These are phyloP conservation scores for Pseudeuparius sepicola DNA, from an alignment of 2,888 invertebrate species.

Conservation along the genomic window DNA sequence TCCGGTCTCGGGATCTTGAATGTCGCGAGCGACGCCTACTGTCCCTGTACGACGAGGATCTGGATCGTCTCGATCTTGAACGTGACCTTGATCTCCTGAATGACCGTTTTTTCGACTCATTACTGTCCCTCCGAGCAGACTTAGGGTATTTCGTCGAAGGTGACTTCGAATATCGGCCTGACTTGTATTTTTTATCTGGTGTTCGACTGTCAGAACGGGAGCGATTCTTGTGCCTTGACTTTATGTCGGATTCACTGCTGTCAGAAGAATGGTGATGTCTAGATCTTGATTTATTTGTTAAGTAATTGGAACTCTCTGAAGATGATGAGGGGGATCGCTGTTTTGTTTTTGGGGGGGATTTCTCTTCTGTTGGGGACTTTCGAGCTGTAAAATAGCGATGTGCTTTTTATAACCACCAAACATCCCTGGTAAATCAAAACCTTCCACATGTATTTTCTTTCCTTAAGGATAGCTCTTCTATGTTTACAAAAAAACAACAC, in stretches of 20 bases:
- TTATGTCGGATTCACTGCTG: too few species aligned
- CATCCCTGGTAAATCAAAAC: too few species aligned
- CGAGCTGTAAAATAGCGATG: too few species aligned
- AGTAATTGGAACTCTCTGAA: constrained; percentile 10
- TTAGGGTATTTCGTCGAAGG: constrained; percentile 10
- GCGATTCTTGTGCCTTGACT: neutral
- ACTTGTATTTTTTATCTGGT: too few species aligned
- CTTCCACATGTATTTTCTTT: too few species aligned
- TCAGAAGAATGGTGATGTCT: too few species aligned
- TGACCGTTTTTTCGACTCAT: constrained; percentile 14
- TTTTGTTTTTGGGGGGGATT: too few species aligned
- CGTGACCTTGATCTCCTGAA: constrained; percentile 15
- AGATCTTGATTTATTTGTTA: constrained; percentile 9
- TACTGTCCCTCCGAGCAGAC: constrained; percentile 14
- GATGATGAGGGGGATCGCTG: too few species aligned
- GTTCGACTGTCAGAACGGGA: constrained; percentile 5
- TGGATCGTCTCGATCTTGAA: constrained; percentile 14
- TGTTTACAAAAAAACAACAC: too few species aligned
- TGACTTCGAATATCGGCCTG: constrained; percentile 12
- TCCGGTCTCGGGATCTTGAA: constrained; percentile 12
- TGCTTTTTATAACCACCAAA: too few species aligned
- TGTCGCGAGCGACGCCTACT: constrained; percentile 11
- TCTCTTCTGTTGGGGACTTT: too few species aligned
- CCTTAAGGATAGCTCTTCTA: too few species aligned
- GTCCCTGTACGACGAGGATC: constrained; percentile 20